phyloP scores from a whole-genome alignment of 2,888 invertebrate genomes.

The Parnassius mnemosyne region DNA sequence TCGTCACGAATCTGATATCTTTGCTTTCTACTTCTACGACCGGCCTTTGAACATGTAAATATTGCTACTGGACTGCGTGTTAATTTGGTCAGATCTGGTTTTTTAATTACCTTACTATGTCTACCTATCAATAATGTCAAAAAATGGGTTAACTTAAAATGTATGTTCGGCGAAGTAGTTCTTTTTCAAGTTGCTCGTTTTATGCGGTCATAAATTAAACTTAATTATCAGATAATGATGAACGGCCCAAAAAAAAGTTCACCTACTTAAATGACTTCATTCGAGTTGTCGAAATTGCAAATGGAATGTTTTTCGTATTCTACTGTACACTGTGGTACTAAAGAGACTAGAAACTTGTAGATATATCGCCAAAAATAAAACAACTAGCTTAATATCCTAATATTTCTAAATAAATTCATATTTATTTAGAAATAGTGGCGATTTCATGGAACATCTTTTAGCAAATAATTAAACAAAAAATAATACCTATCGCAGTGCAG shows the following conservation, averaged over 20 bases:
- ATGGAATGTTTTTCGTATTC: neutral
- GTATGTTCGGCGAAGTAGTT: neutral
- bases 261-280: conserved; percentile 26
- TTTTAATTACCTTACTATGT: conserved; percentile 12
- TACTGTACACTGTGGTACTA: too few relatives aligned
- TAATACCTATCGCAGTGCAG: too few relatives aligned
- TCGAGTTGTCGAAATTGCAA: conserved; percentile 13
- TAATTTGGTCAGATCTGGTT: conserved; percentile 11
- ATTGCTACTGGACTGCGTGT: conserved; percentile 3
- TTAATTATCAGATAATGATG: conserved; percentile 25
- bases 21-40: neutral
- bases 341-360: too few relatives aligned
- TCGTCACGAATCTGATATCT: neutral
- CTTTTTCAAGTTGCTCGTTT: conserved; percentile 12
- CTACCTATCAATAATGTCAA: conserved; percentile 17
- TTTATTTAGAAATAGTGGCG: neutral
- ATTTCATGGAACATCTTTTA: neutral
- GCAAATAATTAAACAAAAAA: neutral
- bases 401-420: neutral
- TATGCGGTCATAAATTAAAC: conserved; percentile 15
- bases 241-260: conserved; percentile 22
- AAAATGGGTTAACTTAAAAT: conserved; percentile 25
- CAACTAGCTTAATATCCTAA: too few relatives aligned
- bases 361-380: too few relatives aligned
- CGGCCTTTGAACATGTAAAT: conserved; percentile 1